Conservation (phyloP, 2,113 vertebrate genomes). For the Malurus melanocephalus region DNA sequence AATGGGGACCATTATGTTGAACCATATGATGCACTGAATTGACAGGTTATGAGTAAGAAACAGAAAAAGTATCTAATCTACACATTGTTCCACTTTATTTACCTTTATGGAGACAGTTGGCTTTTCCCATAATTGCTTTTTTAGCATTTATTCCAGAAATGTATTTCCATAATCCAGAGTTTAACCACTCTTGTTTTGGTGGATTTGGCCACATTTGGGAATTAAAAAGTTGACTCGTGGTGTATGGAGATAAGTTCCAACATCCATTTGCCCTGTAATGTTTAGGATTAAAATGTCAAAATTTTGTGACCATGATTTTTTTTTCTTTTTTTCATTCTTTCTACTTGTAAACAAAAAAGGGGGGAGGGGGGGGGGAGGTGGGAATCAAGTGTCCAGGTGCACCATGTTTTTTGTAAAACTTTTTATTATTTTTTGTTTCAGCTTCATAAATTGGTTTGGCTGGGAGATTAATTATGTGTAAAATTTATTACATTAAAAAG, state of each 20-base stretch:
- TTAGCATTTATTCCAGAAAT: slow-evolving; percentile 83
- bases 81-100: slow-evolving; percentile 82
- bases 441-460: slow-evolving; percentile 71
- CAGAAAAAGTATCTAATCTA: slow-evolving; percentile 79
- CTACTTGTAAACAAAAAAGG: slow-evolving; percentile 50
- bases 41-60: slow-evolving; percentile 79
- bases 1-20: slow-evolving; percentile 79
- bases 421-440: slow-evolving; percentile 66
- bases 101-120: slow-evolving; percentile 78
- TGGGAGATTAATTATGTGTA: slow-evolving; percentile 69
- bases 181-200: slow-evolving; percentile 76
- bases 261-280: slow-evolving; percentile 76
- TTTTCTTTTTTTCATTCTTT: slow-evolving; percentile 67
- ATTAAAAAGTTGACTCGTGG: slow-evolving; percentile 70
- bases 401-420: slow-evolving; percentile 70
- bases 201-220: slow-evolving; percentile 74
- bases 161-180: slow-evolving; percentile 76
- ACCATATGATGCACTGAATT: slow-evolving; percentile 93
- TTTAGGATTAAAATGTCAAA: slow-evolving; percentile 83
- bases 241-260: slow-evolving; percentile 72
- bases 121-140: slow-evolving; percentile 82
- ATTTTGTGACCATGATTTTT: slow-evolving; percentile 76
- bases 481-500: slow-evolving; percentile 66
- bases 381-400: slow-evolving; percentile 7
- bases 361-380: not conserved